Evolutionary conservation across 2,888 invertebrate species (phyloP).

Genomic region (Dendrolimus pini): DNA sequence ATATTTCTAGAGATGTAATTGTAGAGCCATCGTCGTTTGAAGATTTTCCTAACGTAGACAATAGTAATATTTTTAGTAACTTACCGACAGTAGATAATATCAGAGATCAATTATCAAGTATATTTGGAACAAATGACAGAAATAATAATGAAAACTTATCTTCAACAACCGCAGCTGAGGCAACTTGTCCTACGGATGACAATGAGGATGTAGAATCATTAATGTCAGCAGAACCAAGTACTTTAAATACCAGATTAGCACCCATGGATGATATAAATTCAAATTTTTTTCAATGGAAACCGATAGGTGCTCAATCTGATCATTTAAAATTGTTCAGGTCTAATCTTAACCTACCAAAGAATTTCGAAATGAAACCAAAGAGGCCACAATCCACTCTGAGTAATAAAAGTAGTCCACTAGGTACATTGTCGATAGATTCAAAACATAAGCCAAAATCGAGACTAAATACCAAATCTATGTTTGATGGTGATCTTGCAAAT

Average conservation of each 20-base stretch:
- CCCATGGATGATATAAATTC: conserved; percentile 30
- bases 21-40: conserved; percentile 18
- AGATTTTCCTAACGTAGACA: conserved; percentile 10
- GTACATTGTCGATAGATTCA: conserved; percentile 23
- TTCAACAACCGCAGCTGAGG: conserved; percentile 9
- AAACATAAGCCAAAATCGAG: conserved; percentile 15
- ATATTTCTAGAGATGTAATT: conserved; percentile 14
- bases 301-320: conserved; percentile 15
- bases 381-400: conserved; percentile 31
- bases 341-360: conserved; percentile 35
- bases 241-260: conserved; percentile 16
- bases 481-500: conserved; percentile 1
- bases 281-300: conserved; percentile 32
- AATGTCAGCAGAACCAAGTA: conserved; percentile 30
- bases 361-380: conserved; percentile 33
- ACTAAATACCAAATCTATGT: conserved; percentile 1
- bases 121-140: conserved; percentile 24
- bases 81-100: conserved; percentile 32
- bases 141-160: conserved; percentile 11
- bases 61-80: conserved; percentile 16
- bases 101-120: conserved; percentile 21
- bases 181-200: conserved; percentile 11
- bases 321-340: conserved; percentile 34
- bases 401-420: conserved; percentile 24
- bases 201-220: conserved; percentile 16